phyloP scores from a whole-genome alignment of 2,888 invertebrate genomes.

The Andrena chrysosceles region DNA sequence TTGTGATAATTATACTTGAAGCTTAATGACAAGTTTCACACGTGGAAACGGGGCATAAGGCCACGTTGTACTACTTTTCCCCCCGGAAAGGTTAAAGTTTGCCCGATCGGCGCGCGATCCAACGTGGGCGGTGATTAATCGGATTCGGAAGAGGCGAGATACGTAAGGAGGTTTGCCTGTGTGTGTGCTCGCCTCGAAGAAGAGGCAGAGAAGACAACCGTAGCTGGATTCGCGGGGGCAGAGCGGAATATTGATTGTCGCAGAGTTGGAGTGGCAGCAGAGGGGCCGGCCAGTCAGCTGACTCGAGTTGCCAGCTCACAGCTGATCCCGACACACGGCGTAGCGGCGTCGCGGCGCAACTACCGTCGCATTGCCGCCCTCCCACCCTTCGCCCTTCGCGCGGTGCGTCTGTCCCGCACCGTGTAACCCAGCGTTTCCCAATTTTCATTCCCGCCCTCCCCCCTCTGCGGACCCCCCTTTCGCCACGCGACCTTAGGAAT shows the following conservation, averaged over 20 bases:
- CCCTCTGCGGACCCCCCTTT: slow-evolving; percentile 7
- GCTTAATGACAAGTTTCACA: no score
- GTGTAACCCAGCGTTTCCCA: slow-evolving; percentile 4
- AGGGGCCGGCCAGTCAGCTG: slow-evolving; percentile 80
- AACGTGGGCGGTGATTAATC: slow-evolving; percentile 19
- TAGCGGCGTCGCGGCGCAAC: slow-evolving; percentile 72
- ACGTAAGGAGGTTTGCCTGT: neutral
- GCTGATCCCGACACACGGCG: slow-evolving; percentile 76
- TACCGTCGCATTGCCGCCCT: slow-evolving; percentile 80
- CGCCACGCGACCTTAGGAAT: slow-evolving; percentile 15
- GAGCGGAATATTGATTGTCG: slow-evolving; percentile 81
- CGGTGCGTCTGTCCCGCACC: slow-evolving; percentile 8
- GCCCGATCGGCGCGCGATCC: neutral
- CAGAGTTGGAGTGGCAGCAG: slow-evolving; percentile 71
- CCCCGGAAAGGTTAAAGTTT: slow-evolving; percentile 13
- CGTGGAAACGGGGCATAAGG: no score
- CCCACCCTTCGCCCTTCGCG: slow-evolving; percentile 10
- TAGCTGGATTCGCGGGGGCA: slow-evolving; percentile 58
- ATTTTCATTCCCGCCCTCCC: slow-evolving; percentile 15
- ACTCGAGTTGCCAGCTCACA: slow-evolving; percentile 77
- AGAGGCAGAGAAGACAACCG: slow-evolving; percentile 21
- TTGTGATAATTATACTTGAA: no score
- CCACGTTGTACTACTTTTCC: no score
- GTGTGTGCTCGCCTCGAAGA: neutral
- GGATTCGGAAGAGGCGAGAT: slow-evolving; percentile 1